A percentile compares a stretch with the other conserved stretches of the same genome.
These are phyloP conservation scores for Puma concolor DNA, from an alignment of 2,113 vertebrate species.

Conservation along the genomic window DNA sequence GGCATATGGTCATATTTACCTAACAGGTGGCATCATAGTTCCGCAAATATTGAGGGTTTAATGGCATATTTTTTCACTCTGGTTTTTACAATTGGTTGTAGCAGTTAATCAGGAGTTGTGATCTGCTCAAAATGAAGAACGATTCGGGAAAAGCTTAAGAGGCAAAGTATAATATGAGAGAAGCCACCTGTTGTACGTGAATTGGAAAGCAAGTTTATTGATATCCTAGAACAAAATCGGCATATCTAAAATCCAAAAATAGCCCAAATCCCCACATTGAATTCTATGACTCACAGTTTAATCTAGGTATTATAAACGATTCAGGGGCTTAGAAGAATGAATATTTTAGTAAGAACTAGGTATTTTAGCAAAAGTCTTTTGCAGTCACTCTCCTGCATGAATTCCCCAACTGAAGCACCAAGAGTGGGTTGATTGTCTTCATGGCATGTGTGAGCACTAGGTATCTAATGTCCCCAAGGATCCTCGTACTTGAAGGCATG, in stretches of 20 bases:
- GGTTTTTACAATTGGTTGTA: background rate
- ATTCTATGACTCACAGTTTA: slow-evolving; percentile 64
- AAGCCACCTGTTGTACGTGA: background rate
- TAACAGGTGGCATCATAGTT: background rate
- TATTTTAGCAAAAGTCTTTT: slow-evolving; percentile 33
- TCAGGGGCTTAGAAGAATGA: slow-evolving; percentile 48
- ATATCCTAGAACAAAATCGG: slow-evolving; percentile 42
- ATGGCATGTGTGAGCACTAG: background rate
- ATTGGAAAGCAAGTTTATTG: slow-evolving; percentile 20
- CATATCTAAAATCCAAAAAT: slow-evolving; percentile 43
- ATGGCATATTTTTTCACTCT: background rate
- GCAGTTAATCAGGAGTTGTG: background rate
- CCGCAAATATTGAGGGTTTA: background rate
- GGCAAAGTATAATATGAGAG: background rate
- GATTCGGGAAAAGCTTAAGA: background rate
- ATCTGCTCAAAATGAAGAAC: background rate
- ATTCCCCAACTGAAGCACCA: background rate
- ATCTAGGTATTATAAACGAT: slow-evolving; percentile 60
- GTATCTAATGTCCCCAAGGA: background rate
- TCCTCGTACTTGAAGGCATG: background rate
- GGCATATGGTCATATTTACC: background rate
- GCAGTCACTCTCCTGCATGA: background rate
- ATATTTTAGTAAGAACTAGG: background rate
- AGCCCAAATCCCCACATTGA: slow-evolving; percentile 19
- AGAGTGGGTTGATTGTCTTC: too few species aligned